Evolutionary conservation across 2,888 invertebrate genomes (phyloP).

Genomic region (Apodemia hepburni): DNA sequence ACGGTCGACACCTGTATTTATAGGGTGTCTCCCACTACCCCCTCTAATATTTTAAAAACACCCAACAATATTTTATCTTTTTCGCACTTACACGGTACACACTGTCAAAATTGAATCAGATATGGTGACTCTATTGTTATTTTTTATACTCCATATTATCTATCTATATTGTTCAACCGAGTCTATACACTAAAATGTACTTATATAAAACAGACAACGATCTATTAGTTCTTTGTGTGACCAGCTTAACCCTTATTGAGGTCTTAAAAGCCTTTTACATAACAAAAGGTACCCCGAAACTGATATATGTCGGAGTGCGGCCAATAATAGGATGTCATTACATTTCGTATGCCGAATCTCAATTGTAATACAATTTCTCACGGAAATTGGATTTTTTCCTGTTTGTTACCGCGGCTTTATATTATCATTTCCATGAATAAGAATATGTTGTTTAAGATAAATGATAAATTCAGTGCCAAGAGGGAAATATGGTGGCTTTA

Average conservation of each 20-base stretch:
- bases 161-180: no score
- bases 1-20: no score
- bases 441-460: neutral
- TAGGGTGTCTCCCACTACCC: no score
- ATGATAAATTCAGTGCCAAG: neutral
- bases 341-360: constrained; percentile 9
- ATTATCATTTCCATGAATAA: neutral
- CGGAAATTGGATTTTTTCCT: constrained; percentile 12
- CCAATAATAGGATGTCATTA: neutral
- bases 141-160: no score
- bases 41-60: no score
- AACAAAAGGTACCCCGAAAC: neutral
- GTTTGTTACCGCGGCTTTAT: constrained; percentile 11
- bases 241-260: neutral
- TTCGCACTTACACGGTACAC: no score
- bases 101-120: no score
- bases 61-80: no score
- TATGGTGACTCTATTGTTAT: no score
- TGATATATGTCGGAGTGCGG: neutral
- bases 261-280: neutral
- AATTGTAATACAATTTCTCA: constrained; percentile 7
- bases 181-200: neutral
- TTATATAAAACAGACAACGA: neutral
- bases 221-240: neutral
- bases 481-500: neutral